Evolutionary conservation across 2,797 vertebrate genomes (phyloP).

Genomic region (Phoebastria nigripes): DNA sequence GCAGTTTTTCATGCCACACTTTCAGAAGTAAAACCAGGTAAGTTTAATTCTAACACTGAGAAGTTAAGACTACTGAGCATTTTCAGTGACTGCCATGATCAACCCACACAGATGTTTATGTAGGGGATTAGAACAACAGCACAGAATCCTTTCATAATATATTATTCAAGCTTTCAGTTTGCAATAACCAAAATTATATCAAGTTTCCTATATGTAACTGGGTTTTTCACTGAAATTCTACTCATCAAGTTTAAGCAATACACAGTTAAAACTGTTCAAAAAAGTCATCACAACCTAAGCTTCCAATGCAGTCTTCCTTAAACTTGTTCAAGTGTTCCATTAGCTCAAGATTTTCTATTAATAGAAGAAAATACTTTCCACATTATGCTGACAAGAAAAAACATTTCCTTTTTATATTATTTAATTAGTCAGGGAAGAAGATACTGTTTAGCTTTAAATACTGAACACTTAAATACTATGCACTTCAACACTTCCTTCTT

Average conservation of each 20-base stretch:
- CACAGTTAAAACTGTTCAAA: neutral
- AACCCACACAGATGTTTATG: neutral
- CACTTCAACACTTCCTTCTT: neutral
- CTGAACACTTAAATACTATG: neutral
- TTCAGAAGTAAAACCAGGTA: neutral
- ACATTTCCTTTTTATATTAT: conserved; percentile 11
- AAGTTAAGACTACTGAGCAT: neutral
- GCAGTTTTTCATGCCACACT: neutral
- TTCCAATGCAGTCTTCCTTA: neutral
- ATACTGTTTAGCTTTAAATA: neutral
- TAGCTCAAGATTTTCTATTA: conserved; percentile 21
- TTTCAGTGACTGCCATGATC: neutral
- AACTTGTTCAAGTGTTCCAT: neutral
- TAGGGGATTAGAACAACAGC: neutral
- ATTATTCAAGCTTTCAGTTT: neutral
- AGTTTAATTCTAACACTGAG: neutral
- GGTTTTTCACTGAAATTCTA: neutral
- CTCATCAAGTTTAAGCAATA: neutral
- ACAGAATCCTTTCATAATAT: neutral
- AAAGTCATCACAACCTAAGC: neutral
- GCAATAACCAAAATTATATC: neutral
- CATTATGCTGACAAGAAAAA: neutral
- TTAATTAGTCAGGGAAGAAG: neutral
- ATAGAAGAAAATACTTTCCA: conserved; percentile 55
- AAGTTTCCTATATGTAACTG: neutral